These are phyloP conservation scores for Platerodrilus igneus DNA, from an alignment of 2,888 invertebrate genomes.

Conservation along the genomic window DNA sequence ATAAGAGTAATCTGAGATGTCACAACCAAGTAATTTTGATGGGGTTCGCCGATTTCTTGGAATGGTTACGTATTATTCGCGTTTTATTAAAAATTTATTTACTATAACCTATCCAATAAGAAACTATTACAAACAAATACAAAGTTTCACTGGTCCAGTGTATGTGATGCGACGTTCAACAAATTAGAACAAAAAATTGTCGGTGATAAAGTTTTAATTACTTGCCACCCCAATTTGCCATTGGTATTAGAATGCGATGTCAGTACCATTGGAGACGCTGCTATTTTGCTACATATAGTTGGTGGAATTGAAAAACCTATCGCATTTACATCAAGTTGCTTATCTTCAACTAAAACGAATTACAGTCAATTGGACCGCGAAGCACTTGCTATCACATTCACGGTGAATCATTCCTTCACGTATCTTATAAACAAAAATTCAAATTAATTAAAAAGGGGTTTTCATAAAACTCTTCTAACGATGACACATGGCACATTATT, in stretches of 20 bases:
- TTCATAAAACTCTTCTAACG: too few relatives aligned
- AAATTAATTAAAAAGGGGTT: too few relatives aligned
- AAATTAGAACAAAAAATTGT: conserved; percentile 2
- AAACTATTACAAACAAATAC: conserved; percentile 1
- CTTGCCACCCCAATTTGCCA: conserved; percentile 18
- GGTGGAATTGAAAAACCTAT: conserved; percentile 37
- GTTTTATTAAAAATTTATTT: too few relatives aligned
- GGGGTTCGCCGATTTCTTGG: too few relatives aligned
- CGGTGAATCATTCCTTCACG: conserved; percentile 11
- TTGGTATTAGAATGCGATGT: conserved; percentile 30
- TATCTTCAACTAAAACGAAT: conserved; percentile 13
- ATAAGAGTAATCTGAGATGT: too few relatives aligned
- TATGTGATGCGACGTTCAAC: neutral
- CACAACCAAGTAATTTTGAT: too few relatives aligned
- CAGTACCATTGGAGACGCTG: conserved; percentile 35
- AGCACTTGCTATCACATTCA: conserved; percentile 29
- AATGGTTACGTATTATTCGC: too few relatives aligned
- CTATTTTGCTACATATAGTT: conserved; percentile 30
- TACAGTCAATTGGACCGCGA: conserved; percentile 37
- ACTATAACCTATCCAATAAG: too few relatives aligned
- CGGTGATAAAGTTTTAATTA: conserved; percentile 1
- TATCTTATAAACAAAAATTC: conserved; percentile 18
- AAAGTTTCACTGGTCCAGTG: neutral
- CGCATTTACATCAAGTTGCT: conserved; percentile 28
- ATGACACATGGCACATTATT: too few relatives aligned